These are phyloP conservation scores for Halcyon smyrnensis DNA, from an alignment of 2,797 vertebrate genomes.

Conservation along the genomic window DNA sequence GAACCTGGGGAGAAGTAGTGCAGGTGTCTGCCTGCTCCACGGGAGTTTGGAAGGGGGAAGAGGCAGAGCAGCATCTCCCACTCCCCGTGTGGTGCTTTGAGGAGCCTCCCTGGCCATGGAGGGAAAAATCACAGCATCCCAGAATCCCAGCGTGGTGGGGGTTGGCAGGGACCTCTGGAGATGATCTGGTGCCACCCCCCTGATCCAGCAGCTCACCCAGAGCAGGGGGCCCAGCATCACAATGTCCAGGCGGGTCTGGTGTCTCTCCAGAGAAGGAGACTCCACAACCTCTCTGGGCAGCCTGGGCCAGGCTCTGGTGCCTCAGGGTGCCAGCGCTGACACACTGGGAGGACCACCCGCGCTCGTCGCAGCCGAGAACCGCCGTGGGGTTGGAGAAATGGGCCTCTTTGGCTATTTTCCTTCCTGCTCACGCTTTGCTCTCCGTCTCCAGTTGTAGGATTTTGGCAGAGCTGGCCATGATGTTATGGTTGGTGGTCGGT, in stretches of 20 bases:
- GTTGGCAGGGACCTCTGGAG: background rate
- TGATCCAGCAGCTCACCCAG: background rate
- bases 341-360: rapidly evolving
- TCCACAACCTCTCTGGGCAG: background rate
- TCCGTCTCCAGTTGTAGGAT: constrained; percentile 74
- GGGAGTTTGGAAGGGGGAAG: background rate
- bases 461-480: constrained; percentile 72
- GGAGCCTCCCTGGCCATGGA: background rate
- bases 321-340: background rate
- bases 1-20: background rate
- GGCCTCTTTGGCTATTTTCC: rapidly evolving
- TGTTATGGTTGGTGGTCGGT: constrained; percentile 81
- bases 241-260: background rate
- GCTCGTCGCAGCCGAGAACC: too few relatives aligned
- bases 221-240: background rate
- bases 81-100: rapidly evolving
- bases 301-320: background rate
- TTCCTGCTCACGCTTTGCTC: background rate
- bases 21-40: background rate
- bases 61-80: background rate
- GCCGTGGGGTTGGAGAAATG: rapidly evolving
- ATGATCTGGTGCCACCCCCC: background rate
- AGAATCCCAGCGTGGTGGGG: background rate
- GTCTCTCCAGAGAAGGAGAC: background rate
- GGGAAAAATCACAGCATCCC: background rate